Percentiles rank a stretch among this genome's conserved stretches.
Conservation (phyloP, 2,797 vertebrate genomes). For the Psittacula echo region DNA sequence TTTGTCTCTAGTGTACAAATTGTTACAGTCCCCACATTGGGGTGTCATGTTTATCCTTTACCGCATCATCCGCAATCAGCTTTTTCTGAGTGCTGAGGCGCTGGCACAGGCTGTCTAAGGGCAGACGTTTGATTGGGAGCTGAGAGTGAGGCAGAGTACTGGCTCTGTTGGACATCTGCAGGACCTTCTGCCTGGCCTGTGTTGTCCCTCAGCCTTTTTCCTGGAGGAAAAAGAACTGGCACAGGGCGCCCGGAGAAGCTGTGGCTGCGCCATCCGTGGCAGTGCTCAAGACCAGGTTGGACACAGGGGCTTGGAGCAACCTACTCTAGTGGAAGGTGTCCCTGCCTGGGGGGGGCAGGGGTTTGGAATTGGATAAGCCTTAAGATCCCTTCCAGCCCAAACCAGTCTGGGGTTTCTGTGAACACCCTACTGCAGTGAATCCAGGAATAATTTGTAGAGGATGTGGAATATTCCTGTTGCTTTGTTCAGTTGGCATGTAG, state of each 20-base stretch:
- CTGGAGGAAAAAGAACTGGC: not conserved
- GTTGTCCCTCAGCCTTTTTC: not conserved
- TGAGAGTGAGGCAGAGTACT: not conserved
- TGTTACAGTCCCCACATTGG: not conserved
- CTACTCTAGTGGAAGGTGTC: not conserved
- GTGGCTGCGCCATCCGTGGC: no score
- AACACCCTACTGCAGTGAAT: not conserved
- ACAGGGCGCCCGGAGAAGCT: not conserved
- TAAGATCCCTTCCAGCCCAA: not conserved
- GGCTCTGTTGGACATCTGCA: not conserved
- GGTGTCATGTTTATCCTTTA: fast-evolving
- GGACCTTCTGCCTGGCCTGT: not conserved
- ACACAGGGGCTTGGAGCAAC: no score
- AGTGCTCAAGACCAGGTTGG: no score
- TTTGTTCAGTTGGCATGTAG: not conserved
- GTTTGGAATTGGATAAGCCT: not conserved
- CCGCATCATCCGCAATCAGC: not conserved
- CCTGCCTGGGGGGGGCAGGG: not conserved
- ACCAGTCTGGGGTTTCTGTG: not conserved
- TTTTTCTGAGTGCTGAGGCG: not conserved
- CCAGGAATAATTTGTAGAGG: not conserved
- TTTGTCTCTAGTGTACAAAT: not conserved
- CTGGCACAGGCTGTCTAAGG: not conserved
- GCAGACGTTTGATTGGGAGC: not conserved
- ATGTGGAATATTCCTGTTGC: not conserved